Evolutionary conservation across 1,140 invertebrate genomes (phyloP).

Genomic region (Anastatus disparis): DNA sequence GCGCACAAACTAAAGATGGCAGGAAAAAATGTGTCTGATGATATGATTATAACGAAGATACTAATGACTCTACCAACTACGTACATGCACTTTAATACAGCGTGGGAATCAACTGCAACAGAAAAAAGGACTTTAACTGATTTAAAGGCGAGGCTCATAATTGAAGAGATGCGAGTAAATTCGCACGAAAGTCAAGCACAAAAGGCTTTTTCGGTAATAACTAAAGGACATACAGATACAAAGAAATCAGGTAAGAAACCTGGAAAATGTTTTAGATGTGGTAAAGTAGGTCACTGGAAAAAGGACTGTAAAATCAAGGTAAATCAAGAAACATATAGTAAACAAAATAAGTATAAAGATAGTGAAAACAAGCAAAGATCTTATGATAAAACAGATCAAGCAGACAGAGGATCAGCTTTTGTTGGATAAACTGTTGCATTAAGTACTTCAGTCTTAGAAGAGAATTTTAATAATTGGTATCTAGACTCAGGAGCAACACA

Average conservation of each 20-base stretch:
- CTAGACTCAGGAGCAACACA: background rate
- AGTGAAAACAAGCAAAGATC: background rate
- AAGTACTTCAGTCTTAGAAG: background rate
- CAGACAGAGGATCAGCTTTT: slow-evolving; percentile 18
- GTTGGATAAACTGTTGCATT: background rate
- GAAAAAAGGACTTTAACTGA: slow-evolving; percentile 46
- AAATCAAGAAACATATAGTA: background rate
- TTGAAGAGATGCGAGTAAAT: slow-evolving; percentile 6
- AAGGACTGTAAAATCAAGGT: background rate
- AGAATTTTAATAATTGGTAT: background rate
- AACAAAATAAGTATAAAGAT: slow-evolving; percentile 18
- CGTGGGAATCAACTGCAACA: slow-evolving; percentile 51
- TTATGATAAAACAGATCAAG: background rate
- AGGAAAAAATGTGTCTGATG: slow-evolving; percentile 44
- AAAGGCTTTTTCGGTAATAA: background rate
- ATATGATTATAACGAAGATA: slow-evolving; percentile 51
- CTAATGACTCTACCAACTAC: slow-evolving; percentile 46
- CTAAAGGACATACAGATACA: background rate
- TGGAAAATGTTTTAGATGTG: too few relatives aligned
- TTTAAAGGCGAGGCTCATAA: slow-evolving; percentile 15
- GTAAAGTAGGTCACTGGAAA: background rate
- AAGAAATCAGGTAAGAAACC: background rate
- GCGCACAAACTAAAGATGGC: slow-evolving; percentile 41
- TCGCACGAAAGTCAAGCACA: background rate
- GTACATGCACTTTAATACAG: slow-evolving; percentile 52